phyloP scores from a whole-genome alignment of 2,888 invertebrate species.

The Beris chalybata region DNA sequence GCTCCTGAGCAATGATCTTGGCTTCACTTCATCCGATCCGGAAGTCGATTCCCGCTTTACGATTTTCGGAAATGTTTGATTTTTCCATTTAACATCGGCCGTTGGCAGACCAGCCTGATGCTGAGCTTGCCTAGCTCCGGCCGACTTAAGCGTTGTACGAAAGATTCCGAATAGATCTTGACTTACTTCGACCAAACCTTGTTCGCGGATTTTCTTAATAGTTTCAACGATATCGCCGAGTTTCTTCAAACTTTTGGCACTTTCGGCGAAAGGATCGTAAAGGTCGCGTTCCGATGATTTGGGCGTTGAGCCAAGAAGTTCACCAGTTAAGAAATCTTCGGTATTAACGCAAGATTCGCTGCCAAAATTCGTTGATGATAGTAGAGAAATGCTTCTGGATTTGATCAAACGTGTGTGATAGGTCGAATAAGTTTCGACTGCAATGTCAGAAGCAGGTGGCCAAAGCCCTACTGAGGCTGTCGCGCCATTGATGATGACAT shows the following conservation, averaged over 20 bases:
- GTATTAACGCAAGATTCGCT: not conserved
- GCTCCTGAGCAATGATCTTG: too few relatives aligned
- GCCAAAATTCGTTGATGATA: not conserved
- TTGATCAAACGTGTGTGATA: not conserved
- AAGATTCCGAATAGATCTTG: constrained; percentile 21
- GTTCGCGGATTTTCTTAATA: constrained; percentile 7
- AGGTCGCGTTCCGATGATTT: not conserved
- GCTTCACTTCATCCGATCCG: too few relatives aligned
- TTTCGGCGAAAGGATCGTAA: constrained; percentile 14
- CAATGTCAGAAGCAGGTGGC: too few relatives aligned
- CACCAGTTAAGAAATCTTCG: not conserved
- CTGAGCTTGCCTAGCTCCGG: constrained; percentile 5
- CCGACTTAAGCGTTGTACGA: not conserved
- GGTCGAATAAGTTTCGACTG: too few relatives aligned
- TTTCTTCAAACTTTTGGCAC: constrained; percentile 14
- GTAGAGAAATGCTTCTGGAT: not conserved
- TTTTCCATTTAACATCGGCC: too few relatives aligned
- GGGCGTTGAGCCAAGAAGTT: not conserved
- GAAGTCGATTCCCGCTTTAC: too few relatives aligned
- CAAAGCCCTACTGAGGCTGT: too few relatives aligned
- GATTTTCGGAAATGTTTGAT: too few relatives aligned
- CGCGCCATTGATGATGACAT: too few relatives aligned
- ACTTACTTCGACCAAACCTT: constrained; percentile 19
- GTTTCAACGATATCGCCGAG: constrained; percentile 11
- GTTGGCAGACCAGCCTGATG: too few relatives aligned